Base-by-base conservation (phyloP, 2,113 vertebrate genomes). In the Ceyx melanurus region DNA sequence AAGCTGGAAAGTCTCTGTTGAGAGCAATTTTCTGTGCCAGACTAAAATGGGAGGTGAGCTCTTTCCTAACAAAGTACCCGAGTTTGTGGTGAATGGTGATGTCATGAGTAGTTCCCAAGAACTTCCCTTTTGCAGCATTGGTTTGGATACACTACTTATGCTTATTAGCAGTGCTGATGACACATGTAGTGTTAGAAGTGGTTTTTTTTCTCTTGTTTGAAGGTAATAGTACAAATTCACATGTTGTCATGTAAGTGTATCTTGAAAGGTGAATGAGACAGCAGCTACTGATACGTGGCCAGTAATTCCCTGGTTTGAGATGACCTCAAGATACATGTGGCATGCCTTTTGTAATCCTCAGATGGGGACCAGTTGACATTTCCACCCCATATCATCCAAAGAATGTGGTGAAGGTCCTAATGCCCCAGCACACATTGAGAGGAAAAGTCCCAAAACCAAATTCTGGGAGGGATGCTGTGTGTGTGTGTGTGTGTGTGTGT, bases 161-260 rank as follows among this genome's bases (percentile, higher is more conserved):
- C 5, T 50, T 50, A 31, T 42, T 25, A 67, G 28, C 1, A 1
- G n/a, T 43, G 21, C 20, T 71, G 31, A 9, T 60, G 74, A 54
- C 6, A 33, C 22, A 13, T 68, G 10, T 26, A 48, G 19, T 4
- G 9, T 23, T 83, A 25, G 40, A 67, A 91, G 35, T 11, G 6
- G 48, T 26, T 8, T 45, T 37, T 91, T 74, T 40, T 51, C 11
- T 53, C 29, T 5, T 48, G 31, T 43, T 61, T 31, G 60, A 83
- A 77, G 28, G 25, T 54, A 46, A 64, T n/a, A n/a, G 81, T 75
- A 71, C 43, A 62, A 72, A 50, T 31, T 7, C 22, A 54, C 3
- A 3, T 35, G 28, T 54, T 43, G 26, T 58, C 60, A 26, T 0
- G 0, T 21, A 58, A 37, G 3, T 42, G 10, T 1, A 1, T 78